Base-by-base conservation (phyloP, 2,888 invertebrate genomes). In the Saturnia japonica region DNA sequence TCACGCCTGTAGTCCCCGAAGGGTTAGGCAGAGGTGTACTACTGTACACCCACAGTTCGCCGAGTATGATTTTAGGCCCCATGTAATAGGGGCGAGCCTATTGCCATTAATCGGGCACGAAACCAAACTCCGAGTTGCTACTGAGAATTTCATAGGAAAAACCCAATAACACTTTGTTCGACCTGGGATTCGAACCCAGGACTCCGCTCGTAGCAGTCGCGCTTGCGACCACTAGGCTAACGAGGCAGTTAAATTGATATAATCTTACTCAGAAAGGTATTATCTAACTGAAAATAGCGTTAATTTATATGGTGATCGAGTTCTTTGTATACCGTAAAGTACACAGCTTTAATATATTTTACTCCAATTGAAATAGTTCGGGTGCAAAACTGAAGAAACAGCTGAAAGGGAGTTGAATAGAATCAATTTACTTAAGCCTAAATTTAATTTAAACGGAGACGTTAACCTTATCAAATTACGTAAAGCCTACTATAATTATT, bases 341-440 rank as follows among this genome's bases (percentile, higher is more conserved):
- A 67, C n/a, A 54, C 19, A 67, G 70, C 54, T 67, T 43, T 54
- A 70, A 67, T 62, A 60, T 62, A 68, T 71, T 64, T 68, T 64
- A 71, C 68, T 51, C 71, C 64, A 68, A 71, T 71, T 71, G 68
- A 71, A 71, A 71, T 68, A 68, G 62, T 71, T 68, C 51, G 68
- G 51, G 57, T 51, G 42, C 47, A 19, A 60, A 71, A 64, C 71
- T 71, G 51, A 71, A 68, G 60, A 71, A 71, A 71, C 47, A 68
- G 54, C 40, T 70, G 22, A 66, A 47, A n/a, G 40, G 54, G 45
- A 67, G 70, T 67, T 42, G 66, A 70, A 67, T 57, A 40, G 67
- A 54, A 54, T 51, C 54, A 70, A 67, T 70, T 70, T 67, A 70
- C 70, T 66, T 69, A 67, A 67, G 34, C 64, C 64, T 40, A 34